Evolutionary conservation across 2,797 vertebrate species (phyloP), one percentile per base, ranked within the genome.

Genomic region (Ammospiza maritima): DNA sequence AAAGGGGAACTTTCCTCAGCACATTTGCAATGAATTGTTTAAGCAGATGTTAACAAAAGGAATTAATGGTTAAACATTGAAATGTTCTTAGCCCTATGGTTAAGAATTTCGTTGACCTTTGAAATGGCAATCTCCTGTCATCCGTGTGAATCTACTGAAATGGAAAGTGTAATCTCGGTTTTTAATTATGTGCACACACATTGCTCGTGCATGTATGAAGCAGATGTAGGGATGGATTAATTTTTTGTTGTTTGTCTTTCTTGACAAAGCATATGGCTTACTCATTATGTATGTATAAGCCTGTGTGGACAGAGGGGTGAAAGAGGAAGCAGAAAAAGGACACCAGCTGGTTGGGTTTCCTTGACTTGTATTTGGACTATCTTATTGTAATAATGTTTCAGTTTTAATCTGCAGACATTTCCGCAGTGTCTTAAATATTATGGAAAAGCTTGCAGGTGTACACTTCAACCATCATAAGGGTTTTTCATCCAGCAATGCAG

Each of bases 141-240:
- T 70, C 75, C 12, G 0, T 86, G 29, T 67, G 66, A 81, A 84
- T 69, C 62, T 92, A 27, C 56, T 73, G 72, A 79, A 72, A 85
- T 30, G 80, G 75, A 90, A 92, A 88, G 18, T 64, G 51, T 66
- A 80, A 85, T 73, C 51, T 96, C 75, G 34, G 45, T 83, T 94
- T 85, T 73, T 64, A 88, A 47, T 76, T 79, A 78, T 34, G 30
- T 57, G 51, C 51, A 51, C 42, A 38, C 27, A 48, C 13, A 16
- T 50, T 84, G 36, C 23, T 90, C 69, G 48, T 18, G 16, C 26
- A 5, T n/a, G 18, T n/a, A 38, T 38, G 76, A 61, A 93, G 54
- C 23, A 91, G 60, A 85, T 3, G 6, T 34, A 42, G 20, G 17
- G 19, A 32, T 30, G 22, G 19, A 67, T 71, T 62, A 18, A 13